phyloP scores from a whole-genome alignment of 2,888 invertebrate species.

The Pollenia angustigena region DNA sequence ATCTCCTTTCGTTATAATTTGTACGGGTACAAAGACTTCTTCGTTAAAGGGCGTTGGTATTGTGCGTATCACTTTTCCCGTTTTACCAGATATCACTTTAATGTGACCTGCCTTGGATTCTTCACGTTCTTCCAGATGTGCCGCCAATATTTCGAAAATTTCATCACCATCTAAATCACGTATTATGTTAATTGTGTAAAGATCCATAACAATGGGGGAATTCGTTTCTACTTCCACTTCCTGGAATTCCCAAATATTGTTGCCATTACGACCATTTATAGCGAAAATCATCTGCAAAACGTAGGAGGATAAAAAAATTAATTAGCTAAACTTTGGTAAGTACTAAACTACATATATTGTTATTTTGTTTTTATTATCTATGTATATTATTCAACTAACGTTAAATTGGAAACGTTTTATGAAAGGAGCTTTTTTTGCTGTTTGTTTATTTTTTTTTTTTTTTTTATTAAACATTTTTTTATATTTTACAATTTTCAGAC shows the following conservation, averaged over 20 bases:
- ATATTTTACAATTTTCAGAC: too few relatives aligned
- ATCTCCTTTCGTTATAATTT: conserved; percentile 86
- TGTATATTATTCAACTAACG: too few relatives aligned
- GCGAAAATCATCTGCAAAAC: conserved; percentile 86
- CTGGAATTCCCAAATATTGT: conserved; percentile 87
- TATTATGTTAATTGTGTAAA: conserved; percentile 89
- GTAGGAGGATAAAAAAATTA: neutral
- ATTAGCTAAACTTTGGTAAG: too few relatives aligned
- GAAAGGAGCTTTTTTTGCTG: too few relatives aligned
- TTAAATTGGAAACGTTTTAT: too few relatives aligned
- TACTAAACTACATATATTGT: too few relatives aligned
- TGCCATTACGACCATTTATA: conserved; percentile 88
- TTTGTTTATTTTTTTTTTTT: too few relatives aligned
- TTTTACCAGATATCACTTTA: conserved; percentile 89
- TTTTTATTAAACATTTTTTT: too few relatives aligned
- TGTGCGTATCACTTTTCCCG: conserved; percentile 87
- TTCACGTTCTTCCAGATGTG: conserved; percentile 87
- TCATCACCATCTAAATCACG: conserved; percentile 89
- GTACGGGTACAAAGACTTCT: conserved; percentile 90
- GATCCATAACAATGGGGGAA: conserved; percentile 85
- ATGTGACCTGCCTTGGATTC: conserved; percentile 87
- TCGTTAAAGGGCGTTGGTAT: conserved; percentile 87
- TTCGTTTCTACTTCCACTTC: conserved; percentile 84
- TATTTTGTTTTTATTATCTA: too few relatives aligned
- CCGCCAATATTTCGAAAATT: conserved; percentile 88